These are phyloP conservation scores for Spheniscus mendiculus DNA, from an alignment of 2,113 vertebrate genomes.

Conservation along the genomic window DNA sequence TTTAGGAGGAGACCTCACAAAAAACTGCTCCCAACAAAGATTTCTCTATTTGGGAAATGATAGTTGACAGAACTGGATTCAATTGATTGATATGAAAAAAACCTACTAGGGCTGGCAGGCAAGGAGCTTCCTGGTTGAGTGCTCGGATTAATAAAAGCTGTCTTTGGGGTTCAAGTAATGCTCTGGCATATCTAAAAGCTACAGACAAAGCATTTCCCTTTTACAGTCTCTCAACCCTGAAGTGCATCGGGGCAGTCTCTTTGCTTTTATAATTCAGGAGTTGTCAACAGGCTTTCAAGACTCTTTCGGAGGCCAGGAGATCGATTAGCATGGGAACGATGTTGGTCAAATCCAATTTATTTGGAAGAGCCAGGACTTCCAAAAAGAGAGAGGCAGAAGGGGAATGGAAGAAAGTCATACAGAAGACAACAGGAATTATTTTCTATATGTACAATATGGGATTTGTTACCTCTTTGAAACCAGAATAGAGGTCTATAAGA, in stretches of 20 bases:
- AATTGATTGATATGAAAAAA: fast-evolving
- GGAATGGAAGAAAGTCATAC: fast-evolving
- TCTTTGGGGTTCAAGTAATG: background rate
- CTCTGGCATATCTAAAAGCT: background rate
- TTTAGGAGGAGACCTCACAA: background rate
- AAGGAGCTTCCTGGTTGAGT: background rate
- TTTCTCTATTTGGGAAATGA: background rate
- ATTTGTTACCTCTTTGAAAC: background rate
- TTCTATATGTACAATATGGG: background rate
- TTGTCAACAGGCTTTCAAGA: background rate
- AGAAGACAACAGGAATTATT: background rate
- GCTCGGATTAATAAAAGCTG: background rate
- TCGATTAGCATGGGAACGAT: background rate
- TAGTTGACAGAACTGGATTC: background rate
- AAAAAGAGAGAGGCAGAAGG: background rate
- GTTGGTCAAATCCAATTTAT: background rate
- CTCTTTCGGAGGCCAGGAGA: background rate
- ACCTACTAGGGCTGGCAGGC: background rate
- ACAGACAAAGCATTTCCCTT: background rate
- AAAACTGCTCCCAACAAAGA: background rate
- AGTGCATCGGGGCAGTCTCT: background rate
- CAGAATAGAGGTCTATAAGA: background rate
- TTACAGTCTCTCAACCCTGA: background rate
- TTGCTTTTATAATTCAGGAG: background rate
- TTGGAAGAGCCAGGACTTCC: background rate